These are phyloP conservation scores for Sebastolobus alascanus DNA, from an alignment of 2,797 vertebrate species.

Conservation along the genomic window DNA sequence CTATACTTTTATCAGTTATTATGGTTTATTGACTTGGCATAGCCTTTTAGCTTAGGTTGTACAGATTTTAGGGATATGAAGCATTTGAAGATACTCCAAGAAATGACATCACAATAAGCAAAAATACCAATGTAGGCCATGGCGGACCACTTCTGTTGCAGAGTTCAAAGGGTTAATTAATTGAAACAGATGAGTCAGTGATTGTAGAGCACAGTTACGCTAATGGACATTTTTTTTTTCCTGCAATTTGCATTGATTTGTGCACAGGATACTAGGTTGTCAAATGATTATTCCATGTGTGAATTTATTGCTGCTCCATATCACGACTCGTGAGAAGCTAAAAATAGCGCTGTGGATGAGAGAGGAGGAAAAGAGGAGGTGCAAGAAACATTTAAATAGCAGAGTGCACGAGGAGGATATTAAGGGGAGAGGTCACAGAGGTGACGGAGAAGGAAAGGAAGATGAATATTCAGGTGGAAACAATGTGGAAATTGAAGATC, in stretches of 20 bases:
- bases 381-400: constrained; percentile 11
- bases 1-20: no score
- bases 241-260: background rate
- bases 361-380: constrained; percentile 1
- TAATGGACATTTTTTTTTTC: background rate
- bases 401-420: background rate
- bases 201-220: background rate
- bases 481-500: constrained; percentile 20
- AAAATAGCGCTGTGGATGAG: background rate
- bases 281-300: background rate
- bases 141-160: no score
- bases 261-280: background rate
- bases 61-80: no score
- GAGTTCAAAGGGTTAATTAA: background rate
- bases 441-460: constrained; percentile 7
- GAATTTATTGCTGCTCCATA: constrained; percentile 2
- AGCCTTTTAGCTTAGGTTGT: no score
- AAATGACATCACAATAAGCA: no score
- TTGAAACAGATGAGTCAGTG: background rate
- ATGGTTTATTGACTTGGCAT: no score
- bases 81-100: no score
- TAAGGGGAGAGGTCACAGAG: background rate
- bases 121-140: no score
- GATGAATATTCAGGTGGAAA: constrained; percentile 26
- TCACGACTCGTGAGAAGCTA: background rate